Evolutionary conservation across 2,888 invertebrate genomes (phyloP).

Genomic region (Muscina levida): DNA sequence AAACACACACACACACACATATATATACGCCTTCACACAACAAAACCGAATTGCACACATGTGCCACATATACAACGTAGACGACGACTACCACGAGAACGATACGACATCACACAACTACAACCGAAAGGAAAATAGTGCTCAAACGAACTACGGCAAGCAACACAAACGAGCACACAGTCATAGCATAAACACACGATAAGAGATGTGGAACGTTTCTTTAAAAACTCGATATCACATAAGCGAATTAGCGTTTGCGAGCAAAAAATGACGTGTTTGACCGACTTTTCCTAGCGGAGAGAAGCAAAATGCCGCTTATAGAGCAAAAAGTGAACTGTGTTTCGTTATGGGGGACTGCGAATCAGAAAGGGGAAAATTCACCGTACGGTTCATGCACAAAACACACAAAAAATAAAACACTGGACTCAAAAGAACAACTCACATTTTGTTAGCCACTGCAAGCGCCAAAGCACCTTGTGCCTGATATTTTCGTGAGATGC

Average conservation of each 20-base stretch:
- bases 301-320: slow-evolving; percentile 16
- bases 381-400: slow-evolving; percentile 12
- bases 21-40: too few species aligned
- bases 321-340: neutral
- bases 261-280: slow-evolving; percentile 6
- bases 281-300: slow-evolving; percentile 19
- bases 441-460: slow-evolving; percentile 2
- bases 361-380: neutral
- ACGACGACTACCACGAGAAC: slow-evolving; percentile 36
- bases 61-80: slow-evolving; percentile 4
- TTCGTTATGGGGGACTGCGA: neutral
- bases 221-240: slow-evolving; percentile 12
- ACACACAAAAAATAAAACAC: neutral
- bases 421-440: neutral
- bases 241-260: slow-evolving; percentile 20
- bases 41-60: neutral
- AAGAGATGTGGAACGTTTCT: slow-evolving; percentile 16
- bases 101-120: neutral
- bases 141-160: slow-evolving; percentile 10
- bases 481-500: neutral
- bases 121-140: slow-evolving; percentile 20
- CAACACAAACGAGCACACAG: neutral
- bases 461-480: neutral
- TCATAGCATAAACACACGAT: slow-evolving; percentile 10
- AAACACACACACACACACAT: neutral